Conservation (phyloP, 1,140 invertebrate species). For the Homalodisca vitripennis region DNA sequence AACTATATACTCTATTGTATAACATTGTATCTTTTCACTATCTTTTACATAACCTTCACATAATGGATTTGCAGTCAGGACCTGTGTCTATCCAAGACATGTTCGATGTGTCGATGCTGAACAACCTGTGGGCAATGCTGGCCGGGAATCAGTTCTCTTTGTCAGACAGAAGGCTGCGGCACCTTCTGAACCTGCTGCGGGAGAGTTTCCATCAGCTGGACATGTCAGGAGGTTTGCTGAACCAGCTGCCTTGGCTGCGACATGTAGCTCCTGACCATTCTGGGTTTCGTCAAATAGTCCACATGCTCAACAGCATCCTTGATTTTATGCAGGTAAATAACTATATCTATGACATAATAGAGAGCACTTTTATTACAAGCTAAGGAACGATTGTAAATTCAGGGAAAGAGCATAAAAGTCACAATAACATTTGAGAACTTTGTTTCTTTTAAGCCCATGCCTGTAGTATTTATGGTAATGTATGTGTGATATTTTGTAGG, state of each 20-base stretch:
- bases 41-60: too few relatives aligned
- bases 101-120: conserved; percentile 63
- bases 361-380: neutral
- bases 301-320: conserved; percentile 43
- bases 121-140: conserved; percentile 70
- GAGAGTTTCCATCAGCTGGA: conserved; percentile 59
- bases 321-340: conserved; percentile 42
- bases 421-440: neutral
- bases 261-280: conserved; percentile 57
- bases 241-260: conserved; percentile 62
- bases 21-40: too few relatives aligned
- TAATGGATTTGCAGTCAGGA: conserved; percentile 33
- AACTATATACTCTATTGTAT: too few relatives aligned
- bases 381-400: conserved; percentile 4
- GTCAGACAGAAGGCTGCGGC: conserved; percentile 52
- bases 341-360: neutral
- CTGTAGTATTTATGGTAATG: conserved; percentile 6
- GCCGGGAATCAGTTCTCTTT: conserved; percentile 56
- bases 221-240: conserved; percentile 64
- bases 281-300: conserved; percentile 57
- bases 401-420: too few relatives aligned
- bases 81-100: conserved; percentile 32
- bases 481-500: conserved; percentile 45
- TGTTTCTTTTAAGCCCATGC: neutral
- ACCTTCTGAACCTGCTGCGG: conserved; percentile 56